These are phyloP conservation scores for Crepidodera aurea DNA, from an alignment of 2,888 invertebrate species.

Conservation along the genomic window DNA sequence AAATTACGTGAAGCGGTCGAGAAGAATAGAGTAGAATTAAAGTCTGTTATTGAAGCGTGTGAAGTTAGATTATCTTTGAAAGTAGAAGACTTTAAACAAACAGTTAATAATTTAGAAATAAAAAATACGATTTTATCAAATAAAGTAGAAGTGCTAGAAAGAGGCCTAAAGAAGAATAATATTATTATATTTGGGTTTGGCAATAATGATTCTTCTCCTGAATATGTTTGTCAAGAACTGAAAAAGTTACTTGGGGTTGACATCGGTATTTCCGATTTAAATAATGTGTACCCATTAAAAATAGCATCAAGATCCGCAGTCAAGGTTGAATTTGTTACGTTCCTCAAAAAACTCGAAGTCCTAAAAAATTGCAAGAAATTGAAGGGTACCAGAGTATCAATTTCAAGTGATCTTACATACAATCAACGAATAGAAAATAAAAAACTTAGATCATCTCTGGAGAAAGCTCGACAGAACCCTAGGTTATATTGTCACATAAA, in stretches of 20 bases:
- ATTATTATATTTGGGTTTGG: constrained; percentile 17
- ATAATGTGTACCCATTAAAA: constrained; percentile 9
- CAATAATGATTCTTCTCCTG: neutral
- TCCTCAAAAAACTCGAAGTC: constrained; percentile 10
- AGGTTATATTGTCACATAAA: constrained; percentile 3
- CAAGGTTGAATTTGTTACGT: constrained; percentile 11
- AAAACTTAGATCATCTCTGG: constrained; percentile 1
- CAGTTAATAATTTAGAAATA: constrained; percentile 13
- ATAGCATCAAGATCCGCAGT: neutral
- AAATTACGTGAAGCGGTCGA: neutral
- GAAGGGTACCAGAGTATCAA: neutral
- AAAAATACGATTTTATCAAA: constrained; percentile 6
- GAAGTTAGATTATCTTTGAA: constrained; percentile 1
- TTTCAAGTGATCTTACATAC: constrained; percentile 1
- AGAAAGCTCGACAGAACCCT: constrained; percentile 6
- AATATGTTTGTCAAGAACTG: constrained; percentile 4
- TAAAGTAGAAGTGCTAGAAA: constrained; percentile 12
- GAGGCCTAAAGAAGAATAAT: constrained; percentile 1
- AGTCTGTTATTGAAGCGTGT: constrained; percentile 15
- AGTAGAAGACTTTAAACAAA: constrained; percentile 14
- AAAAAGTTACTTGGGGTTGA: constrained; percentile 14
- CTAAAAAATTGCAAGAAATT: constrained; percentile 7
- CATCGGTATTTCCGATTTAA: neutral
- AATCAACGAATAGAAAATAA: constrained; percentile 8
- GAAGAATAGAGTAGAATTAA: constrained; percentile 13